Conservation (phyloP, 2,113 vertebrate genomes). For the Larimichthys polyactis region DNA sequence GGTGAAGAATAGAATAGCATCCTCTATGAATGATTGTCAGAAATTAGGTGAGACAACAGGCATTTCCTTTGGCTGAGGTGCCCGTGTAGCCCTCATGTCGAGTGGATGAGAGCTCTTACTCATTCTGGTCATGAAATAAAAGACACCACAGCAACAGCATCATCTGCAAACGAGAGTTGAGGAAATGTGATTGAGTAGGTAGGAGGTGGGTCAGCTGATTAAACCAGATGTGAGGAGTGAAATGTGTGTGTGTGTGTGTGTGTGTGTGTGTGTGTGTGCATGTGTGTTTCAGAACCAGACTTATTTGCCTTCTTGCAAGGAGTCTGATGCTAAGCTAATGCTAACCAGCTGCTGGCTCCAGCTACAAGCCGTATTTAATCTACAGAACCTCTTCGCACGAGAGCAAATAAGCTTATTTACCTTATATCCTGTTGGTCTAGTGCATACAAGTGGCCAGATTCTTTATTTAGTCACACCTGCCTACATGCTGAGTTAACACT, state of each 20-base stretch:
- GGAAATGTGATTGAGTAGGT: conserved; percentile 14
- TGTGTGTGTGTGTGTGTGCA: neutral
- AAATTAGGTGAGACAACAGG: conserved; percentile 24
- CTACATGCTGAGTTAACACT: neutral
- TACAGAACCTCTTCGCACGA: neutral
- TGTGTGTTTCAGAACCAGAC: neutral
- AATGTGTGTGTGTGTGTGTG: conserved; percentile 15
- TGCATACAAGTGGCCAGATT: neutral
- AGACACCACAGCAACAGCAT: neutral
- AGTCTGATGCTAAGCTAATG: neutral
- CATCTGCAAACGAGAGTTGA: conserved; percentile 13
- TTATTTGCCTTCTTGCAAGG: neutral
- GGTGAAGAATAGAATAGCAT: neutral
- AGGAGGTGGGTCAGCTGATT: conserved; percentile 25
- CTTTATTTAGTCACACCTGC: neutral
- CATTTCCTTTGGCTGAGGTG: neutral
- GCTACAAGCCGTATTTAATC: neutral
- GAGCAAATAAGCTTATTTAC: neutral
- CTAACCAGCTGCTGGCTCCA: neutral
- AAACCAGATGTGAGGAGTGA: conserved; percentile 18
- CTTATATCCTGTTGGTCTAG: neutral
- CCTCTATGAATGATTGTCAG: conserved; percentile 17
- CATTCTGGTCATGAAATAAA: conserved; percentile 26
- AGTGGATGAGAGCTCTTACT: conserved; percentile 24
- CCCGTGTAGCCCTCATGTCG: conserved; percentile 7